Conservation (phyloP, 2,113 vertebrate species). For the Phylloscopus trochilus region DNA sequence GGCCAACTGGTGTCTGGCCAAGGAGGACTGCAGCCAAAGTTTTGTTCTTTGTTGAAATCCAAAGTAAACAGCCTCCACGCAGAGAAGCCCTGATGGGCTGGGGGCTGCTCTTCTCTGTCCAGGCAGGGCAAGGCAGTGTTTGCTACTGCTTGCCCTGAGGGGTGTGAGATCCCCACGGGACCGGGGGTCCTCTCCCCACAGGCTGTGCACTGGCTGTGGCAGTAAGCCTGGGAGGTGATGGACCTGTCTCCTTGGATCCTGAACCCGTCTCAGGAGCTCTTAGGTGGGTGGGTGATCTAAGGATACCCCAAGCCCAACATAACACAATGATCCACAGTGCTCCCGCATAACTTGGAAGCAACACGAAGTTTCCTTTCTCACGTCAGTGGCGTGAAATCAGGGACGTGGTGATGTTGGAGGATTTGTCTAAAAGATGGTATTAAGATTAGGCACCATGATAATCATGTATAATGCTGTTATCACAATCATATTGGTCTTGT, state of each 20-base stretch:
- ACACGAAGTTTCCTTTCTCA: not conserved
- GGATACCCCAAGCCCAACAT: not conserved
- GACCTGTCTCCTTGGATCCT: not conserved
- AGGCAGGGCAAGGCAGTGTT: not conserved
- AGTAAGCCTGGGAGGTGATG: not conserved
- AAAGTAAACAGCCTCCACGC: not conserved
- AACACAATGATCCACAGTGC: not conserved
- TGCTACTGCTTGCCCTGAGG: not conserved
- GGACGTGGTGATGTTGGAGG: not conserved
- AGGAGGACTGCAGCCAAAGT: not conserved
- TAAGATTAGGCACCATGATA: not conserved
- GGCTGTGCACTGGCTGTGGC: not conserved
- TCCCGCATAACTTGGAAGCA: not conserved
- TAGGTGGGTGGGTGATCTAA: not conserved
- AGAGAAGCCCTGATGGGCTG: not conserved
- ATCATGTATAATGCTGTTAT: not conserved
- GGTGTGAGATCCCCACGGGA: fast-evolving
- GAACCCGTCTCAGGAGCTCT: not conserved
- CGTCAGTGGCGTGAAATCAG: not conserved
- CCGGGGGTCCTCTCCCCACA: not conserved
- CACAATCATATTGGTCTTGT: not conserved
- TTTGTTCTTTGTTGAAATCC: slow-evolving; percentile 13
- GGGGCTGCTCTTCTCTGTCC: not conserved
- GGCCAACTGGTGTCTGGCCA: slow-evolving; percentile 2
- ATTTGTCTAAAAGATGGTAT: not conserved